Evolutionary conservation across 2,113 vertebrate species (phyloP), one percentile per base, ranked within the genome.

Genomic region (Corydoras maculifer): DNA sequence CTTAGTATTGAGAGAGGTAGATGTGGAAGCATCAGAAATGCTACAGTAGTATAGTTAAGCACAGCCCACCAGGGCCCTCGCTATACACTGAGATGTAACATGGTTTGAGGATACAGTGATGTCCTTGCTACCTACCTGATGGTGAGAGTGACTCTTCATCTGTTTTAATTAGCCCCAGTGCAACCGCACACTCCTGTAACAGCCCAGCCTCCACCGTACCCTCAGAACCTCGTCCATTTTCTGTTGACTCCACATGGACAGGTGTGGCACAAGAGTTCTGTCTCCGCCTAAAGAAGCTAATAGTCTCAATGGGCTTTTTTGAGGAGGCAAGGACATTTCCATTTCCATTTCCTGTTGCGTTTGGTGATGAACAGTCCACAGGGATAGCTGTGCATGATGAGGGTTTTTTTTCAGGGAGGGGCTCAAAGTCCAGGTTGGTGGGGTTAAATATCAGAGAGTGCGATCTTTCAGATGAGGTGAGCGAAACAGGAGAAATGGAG

Each of bases 131-230:
- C 84, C 83, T 73, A 81, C 90, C 87, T 74, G 80, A 62, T 11
- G 81, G 32, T 62, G 75, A 80, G 2, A 60, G 66, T 54, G 79
- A 63, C 13, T 13, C 77, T 3, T 83, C 81, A 31, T 81, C 65
- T 43, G 49, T 66, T 32, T 29, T 58, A 32, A 70, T 1, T 48
- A 82, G 51, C 7, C 82, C 86, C 76, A 90, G 69, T 12, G 82
- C 63, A 10, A 69, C 70, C 67, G 72, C 77, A 68, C 83, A 88
- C 76, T 90, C 84, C 49, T 84, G 80, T 70, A 88, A 69, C 50
- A 89, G 81, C n/a, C 71, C 82, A 60, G 77, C 59, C 32, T 87
- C 59, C 29, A 84, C 74, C 12, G 15, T 59, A 58, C 15, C 77
- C 77, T 57, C 30, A 73, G 7, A 48, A 0, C 58, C 76, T 69